Percentiles rank a stretch among this genome's conserved stretches.
Conservation (phyloP, 2,797 vertebrate species). For the Coranthus polyacanthus region DNA sequence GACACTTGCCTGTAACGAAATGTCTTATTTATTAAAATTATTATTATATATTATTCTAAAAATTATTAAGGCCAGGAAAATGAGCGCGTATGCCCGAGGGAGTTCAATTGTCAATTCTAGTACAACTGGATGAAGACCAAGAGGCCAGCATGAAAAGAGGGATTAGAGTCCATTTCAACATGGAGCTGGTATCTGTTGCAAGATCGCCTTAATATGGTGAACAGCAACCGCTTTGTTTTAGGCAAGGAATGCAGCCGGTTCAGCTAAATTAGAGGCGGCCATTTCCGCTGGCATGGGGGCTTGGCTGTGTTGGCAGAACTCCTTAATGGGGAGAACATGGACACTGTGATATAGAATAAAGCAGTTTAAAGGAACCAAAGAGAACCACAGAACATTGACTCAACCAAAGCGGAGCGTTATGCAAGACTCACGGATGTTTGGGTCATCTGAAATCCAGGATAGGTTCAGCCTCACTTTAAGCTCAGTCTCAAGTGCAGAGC, state of each 20-base stretch:
- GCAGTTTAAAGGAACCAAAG: neutral
- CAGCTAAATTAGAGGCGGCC: constrained; percentile 65
- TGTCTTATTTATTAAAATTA: constrained; percentile 63
- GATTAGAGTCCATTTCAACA: constrained; percentile 73
- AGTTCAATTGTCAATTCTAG: constrained; percentile 56
- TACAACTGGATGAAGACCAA: constrained; percentile 67
- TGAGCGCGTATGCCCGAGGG: constrained; percentile 30
- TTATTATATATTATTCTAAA: constrained; percentile 21
- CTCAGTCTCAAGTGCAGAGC: no score
- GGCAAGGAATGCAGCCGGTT: constrained; percentile 71
- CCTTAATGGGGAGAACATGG: constrained; percentile 11
- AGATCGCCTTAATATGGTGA: constrained; percentile 73
- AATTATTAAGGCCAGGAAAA: constrained; percentile 24
- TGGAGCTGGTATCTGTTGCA: constrained; percentile 74
- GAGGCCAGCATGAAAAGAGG: constrained; percentile 66
- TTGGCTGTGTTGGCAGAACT: constrained; percentile 53
- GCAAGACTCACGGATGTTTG: constrained; percentile 2
- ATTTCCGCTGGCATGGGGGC: constrained; percentile 65
- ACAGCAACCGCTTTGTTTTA: constrained; percentile 78
- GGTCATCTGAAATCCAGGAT: no score
- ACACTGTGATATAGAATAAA: constrained; percentile 20
- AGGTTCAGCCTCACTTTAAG: no score
- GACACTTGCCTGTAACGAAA: constrained; percentile 60
- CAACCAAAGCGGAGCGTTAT: constrained; percentile 4
- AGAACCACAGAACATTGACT: neutral